Evolutionary conservation across 2,797 vertebrate genomes (phyloP).

Genomic region (Gallinago solitaria): DNA sequence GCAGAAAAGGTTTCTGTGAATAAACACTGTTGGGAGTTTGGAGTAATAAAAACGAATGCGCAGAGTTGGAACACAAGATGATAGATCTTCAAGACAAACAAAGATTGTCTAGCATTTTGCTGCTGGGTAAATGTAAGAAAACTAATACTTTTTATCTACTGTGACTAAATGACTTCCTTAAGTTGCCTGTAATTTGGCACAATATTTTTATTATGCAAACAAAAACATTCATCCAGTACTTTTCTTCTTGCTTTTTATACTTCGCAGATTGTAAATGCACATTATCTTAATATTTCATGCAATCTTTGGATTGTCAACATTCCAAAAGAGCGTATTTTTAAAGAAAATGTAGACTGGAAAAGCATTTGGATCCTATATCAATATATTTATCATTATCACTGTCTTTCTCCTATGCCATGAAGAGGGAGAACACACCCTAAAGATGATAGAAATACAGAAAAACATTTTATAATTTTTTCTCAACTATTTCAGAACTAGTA

Average conservation of each 20-base stretch:
- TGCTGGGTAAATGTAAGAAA: neutral
- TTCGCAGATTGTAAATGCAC: neutral
- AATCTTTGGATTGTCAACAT: neutral
- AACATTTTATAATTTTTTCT: neutral
- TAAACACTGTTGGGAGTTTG: neutral
- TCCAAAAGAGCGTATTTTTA: neutral
- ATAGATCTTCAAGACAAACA: neutral
- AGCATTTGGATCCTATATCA: neutral
- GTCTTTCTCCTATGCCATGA: neutral
- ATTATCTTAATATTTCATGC: slow-evolving; percentile 13
- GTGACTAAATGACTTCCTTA: neutral
- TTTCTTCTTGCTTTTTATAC: neutral
- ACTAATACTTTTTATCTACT: neutral
- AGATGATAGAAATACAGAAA: slow-evolving; percentile 1
- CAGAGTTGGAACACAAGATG: neutral
- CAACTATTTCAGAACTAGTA: neutral
- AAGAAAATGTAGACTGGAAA: neutral
- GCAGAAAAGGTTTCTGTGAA: neutral
- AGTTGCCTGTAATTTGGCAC: neutral
- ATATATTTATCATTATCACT: neutral
- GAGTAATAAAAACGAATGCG: neutral
- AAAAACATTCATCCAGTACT: neutral
- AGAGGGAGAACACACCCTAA: neutral
- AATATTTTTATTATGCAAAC: neutral
- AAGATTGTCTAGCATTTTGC: neutral